Evolutionary conservation across 2,888 invertebrate species (phyloP).

Genomic region (Phaonia tiefii): DNA sequence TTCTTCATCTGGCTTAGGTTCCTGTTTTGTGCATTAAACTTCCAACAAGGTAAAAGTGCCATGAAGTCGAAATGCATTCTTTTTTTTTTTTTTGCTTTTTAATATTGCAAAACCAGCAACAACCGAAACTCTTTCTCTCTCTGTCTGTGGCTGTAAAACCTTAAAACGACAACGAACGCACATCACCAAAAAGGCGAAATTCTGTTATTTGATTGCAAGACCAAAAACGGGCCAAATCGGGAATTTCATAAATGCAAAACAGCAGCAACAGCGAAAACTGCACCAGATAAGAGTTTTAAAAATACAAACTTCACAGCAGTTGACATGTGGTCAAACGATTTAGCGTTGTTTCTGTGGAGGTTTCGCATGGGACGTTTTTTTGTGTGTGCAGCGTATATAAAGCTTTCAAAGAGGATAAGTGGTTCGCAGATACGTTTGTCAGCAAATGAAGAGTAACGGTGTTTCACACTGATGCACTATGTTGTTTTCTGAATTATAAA

Average conservation of each 20-base stretch:
- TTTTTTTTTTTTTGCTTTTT: neutral
- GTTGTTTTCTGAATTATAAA: no score
- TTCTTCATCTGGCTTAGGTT: neutral
- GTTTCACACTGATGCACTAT: no score
- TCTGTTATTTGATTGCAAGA: conserved; percentile 43
- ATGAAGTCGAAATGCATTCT: conserved; percentile 13
- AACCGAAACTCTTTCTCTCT: neutral
- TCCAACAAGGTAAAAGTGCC: neutral
- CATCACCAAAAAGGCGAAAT: conserved; percentile 22
- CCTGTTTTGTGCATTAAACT: neutral
- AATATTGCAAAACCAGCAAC: neutral
- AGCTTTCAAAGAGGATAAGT: no score
- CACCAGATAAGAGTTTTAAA: conserved; percentile 11
- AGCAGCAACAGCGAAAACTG: conserved; percentile 3
- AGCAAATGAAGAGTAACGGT: no score
- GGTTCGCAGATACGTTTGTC: no score
- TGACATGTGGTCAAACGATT: conserved; percentile 54
- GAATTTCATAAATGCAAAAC: conserved; percentile 11
- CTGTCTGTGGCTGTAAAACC: neutral
- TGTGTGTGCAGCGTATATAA: neutral
- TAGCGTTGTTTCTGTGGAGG: conserved; percentile 32
- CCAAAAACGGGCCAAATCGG: conserved; percentile 48
- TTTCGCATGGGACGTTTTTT: conserved; percentile 37
- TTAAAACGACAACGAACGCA: neutral
- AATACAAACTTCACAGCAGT: conserved; percentile 33